Evolutionary conservation across 2,888 invertebrate species (phyloP).

Genomic region (Ligdia adustata): DNA sequence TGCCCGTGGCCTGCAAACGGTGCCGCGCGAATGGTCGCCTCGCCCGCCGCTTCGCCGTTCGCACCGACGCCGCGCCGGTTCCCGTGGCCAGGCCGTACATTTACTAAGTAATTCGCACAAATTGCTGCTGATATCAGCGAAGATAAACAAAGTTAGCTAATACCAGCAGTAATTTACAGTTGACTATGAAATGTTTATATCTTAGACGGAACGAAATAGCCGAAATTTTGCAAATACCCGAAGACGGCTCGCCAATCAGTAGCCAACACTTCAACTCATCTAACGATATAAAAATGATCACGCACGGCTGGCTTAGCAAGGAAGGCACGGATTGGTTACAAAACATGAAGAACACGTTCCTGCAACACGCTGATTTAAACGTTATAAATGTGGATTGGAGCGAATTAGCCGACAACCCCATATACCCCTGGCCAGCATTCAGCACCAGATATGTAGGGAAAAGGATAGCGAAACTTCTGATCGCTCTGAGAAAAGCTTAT

Average conservation of each 20-base stretch:
- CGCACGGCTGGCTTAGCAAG: slow-evolving; percentile 82
- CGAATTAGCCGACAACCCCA: slow-evolving; percentile 60
- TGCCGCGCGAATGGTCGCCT: no score
- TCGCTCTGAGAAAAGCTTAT: slow-evolving; percentile 48
- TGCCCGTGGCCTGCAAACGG: no score
- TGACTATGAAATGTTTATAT: no score
- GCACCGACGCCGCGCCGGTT: no score
- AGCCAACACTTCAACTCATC: slow-evolving; percentile 66
- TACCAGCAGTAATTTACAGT: no score
- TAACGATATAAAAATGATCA: slow-evolving; percentile 74
- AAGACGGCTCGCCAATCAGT: slow-evolving; percentile 40
- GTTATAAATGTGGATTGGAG: slow-evolving; percentile 80
- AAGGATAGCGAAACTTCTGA: slow-evolving; percentile 57
- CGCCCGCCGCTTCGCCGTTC: no score
- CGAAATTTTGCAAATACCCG: slow-evolving; percentile 55
- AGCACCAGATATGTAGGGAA: slow-evolving; percentile 74
- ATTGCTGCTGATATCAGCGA: no score
- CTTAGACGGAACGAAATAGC: slow-evolving; percentile 58
- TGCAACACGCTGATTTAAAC: slow-evolving; percentile 71
- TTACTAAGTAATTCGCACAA: no score
- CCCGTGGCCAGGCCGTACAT: no score
- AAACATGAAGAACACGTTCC: slow-evolving; percentile 67
- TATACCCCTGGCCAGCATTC: slow-evolving; percentile 70
- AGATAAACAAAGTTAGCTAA: no score
- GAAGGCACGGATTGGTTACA: slow-evolving; percentile 64